A percentile compares a stretch with the other conserved stretches of the same genome.
These are phyloP conservation scores for Mixornis gularis DNA, from an alignment of 2,113 vertebrate genomes.

Conservation along the genomic window DNA sequence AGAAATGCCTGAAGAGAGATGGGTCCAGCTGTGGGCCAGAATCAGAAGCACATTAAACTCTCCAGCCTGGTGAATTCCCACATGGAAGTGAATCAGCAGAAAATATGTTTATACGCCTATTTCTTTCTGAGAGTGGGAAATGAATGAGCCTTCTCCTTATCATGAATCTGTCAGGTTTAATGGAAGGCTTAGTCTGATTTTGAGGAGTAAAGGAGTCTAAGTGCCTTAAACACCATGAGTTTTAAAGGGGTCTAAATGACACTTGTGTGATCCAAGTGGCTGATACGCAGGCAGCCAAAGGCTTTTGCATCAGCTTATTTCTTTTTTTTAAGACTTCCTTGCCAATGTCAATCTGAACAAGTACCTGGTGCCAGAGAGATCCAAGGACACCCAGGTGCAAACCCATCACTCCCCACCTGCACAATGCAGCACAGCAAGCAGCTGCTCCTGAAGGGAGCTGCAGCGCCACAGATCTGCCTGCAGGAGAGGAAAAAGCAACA, in stretches of 20 bases:
- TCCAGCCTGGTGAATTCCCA: background rate
- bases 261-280: background rate
- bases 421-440: fast-evolving
- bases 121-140: background rate
- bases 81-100: background rate
- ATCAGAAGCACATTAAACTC: background rate
- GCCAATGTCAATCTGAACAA: background rate
- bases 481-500: background rate
- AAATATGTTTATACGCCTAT: background rate
- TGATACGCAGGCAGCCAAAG: background rate
- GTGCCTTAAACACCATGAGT: background rate
- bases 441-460: background rate
- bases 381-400: background rate
- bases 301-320: background rate
- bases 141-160: background rate
- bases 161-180: background rate
- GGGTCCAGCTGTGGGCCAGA: background rate
- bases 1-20: background rate
- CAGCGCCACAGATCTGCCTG: fast-evolving
- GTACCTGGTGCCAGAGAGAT: background rate
- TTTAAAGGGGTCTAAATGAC: background rate
- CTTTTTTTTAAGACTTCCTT: background rate
- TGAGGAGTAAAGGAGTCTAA: background rate
- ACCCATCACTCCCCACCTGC: background rate
- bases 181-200: background rate